These are phyloP conservation scores for Sturnus vulgaris DNA, from an alignment of 2,113 vertebrate species.

Conservation along the genomic window DNA sequence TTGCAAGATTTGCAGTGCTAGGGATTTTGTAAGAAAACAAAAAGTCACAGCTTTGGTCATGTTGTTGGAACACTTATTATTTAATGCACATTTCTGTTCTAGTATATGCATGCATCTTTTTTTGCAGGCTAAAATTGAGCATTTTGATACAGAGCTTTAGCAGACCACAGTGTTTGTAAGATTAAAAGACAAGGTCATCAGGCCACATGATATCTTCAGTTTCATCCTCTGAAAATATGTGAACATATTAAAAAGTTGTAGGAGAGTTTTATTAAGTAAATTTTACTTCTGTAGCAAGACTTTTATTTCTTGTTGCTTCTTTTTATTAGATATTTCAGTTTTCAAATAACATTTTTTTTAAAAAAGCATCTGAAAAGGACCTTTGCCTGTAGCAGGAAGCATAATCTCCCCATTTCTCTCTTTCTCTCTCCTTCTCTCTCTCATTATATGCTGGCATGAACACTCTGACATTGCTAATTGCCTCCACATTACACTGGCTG, in stretches of 20 bases:
- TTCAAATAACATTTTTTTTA: neutral
- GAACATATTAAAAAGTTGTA: neutral
- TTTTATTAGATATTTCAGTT: conserved; percentile 37
- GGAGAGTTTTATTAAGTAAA: conserved; percentile 1
- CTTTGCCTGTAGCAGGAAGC: conserved; percentile 48
- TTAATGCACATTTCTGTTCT: neutral
- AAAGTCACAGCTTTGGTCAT: neutral
- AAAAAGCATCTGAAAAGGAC: neutral
- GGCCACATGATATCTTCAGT: neutral
- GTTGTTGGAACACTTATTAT: neutral
- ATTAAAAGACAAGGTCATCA: neutral
- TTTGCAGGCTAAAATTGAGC: neutral
- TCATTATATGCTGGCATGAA: conserved; percentile 39
- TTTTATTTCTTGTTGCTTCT: conserved; percentile 20
- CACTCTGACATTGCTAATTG: conserved; percentile 61
- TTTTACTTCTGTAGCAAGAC: neutral
- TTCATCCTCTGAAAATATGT: conserved; percentile 3
- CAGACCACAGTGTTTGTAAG: neutral
- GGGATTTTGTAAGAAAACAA: neutral
- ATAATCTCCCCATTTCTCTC: neutral
- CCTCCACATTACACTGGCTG: conserved; percentile 63
- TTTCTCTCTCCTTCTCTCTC: neutral
- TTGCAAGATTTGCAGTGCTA: neutral
- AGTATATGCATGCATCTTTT: neutral
- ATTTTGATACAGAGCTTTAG: neutral